Conservation (phyloP, 2,888 invertebrate genomes). For the Yponomeuta plumbellus region DNA sequence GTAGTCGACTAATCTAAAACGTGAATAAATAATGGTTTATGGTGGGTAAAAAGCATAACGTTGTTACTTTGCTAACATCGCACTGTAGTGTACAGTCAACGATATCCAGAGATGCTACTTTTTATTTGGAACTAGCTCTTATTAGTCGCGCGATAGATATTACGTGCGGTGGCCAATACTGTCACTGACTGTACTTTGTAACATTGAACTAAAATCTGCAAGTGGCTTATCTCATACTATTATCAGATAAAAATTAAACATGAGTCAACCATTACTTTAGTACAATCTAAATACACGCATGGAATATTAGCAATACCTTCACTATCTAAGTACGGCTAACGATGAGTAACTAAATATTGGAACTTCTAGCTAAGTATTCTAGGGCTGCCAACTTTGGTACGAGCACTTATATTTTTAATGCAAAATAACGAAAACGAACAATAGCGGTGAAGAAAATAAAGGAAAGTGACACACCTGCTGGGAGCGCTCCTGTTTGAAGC, state of each 20-base stretch:
- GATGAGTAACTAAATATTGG: not conserved
- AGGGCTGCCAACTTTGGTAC: not conserved
- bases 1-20: not conserved
- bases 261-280: not conserved
- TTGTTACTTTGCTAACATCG: not conserved
- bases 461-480: not conserved
- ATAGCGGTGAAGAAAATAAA: not conserved
- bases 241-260: not conserved
- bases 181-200: not conserved
- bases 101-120: too few species aligned
- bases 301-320: not conserved
- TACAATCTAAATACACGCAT: not conserved
- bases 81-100: not conserved
- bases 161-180: too few species aligned
- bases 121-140: too few species aligned
- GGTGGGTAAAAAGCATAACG: not conserved
- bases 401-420: not conserved
- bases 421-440: too few species aligned
- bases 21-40: not conserved
- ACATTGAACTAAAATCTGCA: not conserved
- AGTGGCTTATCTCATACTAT: not conserved
- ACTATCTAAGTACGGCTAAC: not conserved
- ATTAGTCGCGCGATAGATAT: too few species aligned
- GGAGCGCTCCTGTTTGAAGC: not conserved
- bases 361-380: not conserved